Base-by-base conservation (phyloP, 1,140 invertebrate genomes). In the Saccostrea echinata region DNA sequence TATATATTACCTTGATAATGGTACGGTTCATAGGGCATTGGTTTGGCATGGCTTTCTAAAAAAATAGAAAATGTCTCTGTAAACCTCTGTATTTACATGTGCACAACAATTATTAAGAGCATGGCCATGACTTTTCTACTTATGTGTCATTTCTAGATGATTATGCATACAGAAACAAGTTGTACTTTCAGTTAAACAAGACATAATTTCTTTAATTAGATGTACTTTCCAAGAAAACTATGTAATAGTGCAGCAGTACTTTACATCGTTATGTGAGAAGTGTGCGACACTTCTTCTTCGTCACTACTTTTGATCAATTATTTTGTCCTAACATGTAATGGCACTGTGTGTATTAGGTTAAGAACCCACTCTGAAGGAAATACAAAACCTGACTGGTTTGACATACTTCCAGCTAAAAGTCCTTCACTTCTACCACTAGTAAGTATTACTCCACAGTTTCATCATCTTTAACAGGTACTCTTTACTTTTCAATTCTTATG, bases 1-100 rank as follows among this genome's bases (percentile, higher is more conserved):
- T n/a, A 61, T 8, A n/a, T n/a, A 61, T 33, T 76, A 76, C 68
- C 68, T 76, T 76, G 68, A 76, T 76, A 76, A 30, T 76, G 68
- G 24, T 76, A 33, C 27, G 33, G 30, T 33, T 76, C 68, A 76
- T 76, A 76, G 68, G 68, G 68, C 68, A 76, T 27, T 33, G 68
- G 68, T 30, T 76, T 76, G 13, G 24, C 68, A 76, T 76, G 68
- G 12, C 24, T 27, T 30, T 76, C 68, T 76, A 13, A 76, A 71
- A n/a, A 71, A 76, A 13, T 33, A 16, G 33, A 76, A 16, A 76
- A 30, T 30, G 12, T 30, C n/a, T 61, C 55, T 21, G 55, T 21
- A 30, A 76, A 76, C 16, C 43, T 43, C 43, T 43, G 4, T 43
- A 43, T 16, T 18, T 61, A 61, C n/a, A 61, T 61, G n/a, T 61